A percentile compares a stretch with the other conserved stretches of the same genome.
Evolutionary conservation across 2,797 vertebrate species (phyloP).

Genomic region (Aphelocoma californica): DNA sequence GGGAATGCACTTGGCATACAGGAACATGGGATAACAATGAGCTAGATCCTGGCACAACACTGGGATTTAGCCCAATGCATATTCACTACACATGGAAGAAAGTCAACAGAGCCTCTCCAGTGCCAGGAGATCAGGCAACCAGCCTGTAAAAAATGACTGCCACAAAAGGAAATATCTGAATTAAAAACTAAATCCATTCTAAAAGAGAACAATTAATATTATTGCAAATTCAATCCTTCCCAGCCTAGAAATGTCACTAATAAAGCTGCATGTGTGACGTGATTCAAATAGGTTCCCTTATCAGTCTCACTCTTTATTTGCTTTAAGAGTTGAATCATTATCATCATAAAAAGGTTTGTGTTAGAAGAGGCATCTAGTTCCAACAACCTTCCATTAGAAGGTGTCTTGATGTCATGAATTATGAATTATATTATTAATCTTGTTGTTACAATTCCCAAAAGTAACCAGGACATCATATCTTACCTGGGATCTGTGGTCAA

Average conservation of each 20-base stretch:
- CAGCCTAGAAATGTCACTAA: not conserved
- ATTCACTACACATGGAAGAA: not conserved
- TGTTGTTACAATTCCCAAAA: not conserved
- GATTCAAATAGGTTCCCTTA: not conserved
- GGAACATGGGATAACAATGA: not conserved
- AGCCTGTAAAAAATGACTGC: not conserved
- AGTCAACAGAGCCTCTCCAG: not conserved
- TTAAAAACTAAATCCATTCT: not conserved
- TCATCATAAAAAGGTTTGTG: not conserved
- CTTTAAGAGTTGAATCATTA: not conserved
- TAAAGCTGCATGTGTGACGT: not conserved
- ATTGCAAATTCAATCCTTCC: not conserved
- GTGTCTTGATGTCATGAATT: not conserved
- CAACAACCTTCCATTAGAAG: not conserved
- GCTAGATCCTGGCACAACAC: not conserved
- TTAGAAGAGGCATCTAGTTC: not conserved
- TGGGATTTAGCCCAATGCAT: not conserved
- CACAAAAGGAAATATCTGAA: not conserved
- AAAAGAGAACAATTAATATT: not conserved
- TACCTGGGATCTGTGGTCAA: not conserved
- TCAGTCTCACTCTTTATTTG: not conserved
- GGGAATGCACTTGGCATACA: not conserved
- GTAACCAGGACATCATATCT: not conserved
- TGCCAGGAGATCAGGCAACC: not conserved
- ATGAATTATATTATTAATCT: not conserved